Evolutionary conservation across 1,140 invertebrate genomes (phyloP).

Genomic region (Ceratina australensis): DNA sequence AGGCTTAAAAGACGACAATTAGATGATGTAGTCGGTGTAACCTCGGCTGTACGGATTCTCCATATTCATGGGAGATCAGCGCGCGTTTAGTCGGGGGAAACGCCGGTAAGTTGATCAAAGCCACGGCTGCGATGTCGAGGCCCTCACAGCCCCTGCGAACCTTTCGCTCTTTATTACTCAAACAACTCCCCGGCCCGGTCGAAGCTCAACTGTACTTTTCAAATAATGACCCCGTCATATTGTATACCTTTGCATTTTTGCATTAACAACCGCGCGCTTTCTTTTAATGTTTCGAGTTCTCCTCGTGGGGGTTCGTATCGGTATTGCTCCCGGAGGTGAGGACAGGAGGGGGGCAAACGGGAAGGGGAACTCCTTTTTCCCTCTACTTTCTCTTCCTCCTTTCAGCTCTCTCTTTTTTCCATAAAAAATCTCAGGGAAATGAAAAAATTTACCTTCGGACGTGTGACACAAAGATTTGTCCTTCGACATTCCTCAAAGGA

Average conservation of each 20-base stretch:
- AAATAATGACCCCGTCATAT: conserved; percentile 75
- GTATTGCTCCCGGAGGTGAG: conserved; percentile 29
- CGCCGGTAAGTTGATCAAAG: conserved; percentile 75
- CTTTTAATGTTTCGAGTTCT: conserved; percentile 67
- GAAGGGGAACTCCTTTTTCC: not conserved
- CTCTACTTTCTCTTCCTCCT: not conserved
- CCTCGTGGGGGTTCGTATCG: conserved; percentile 16
- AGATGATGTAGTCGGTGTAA: conserved; percentile 59
- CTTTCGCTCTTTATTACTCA: conserved; percentile 71
- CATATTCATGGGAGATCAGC: conserved; percentile 73
- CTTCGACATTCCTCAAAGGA: not conserved
- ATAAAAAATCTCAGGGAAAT: not conserved
- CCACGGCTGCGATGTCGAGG: conserved; percentile 60
- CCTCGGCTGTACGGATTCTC: conserved; percentile 54
- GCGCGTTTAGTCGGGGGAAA: conserved; percentile 70
- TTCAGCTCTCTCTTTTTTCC: not conserved
- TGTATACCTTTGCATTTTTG: conserved; percentile 77
- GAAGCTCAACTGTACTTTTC: conserved; percentile 72
- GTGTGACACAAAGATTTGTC: too few species aligned
- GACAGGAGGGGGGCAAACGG: conserved; percentile 15
- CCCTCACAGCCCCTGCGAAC: conserved; percentile 68
- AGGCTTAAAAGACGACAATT: conserved; percentile 63
- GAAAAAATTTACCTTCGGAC: too few species aligned
- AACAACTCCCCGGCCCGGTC: conserved; percentile 62
- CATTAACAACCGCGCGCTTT: conserved; percentile 66